Conservation (phyloP, 2,888 invertebrate species). For the Meta bourneti region DNA sequence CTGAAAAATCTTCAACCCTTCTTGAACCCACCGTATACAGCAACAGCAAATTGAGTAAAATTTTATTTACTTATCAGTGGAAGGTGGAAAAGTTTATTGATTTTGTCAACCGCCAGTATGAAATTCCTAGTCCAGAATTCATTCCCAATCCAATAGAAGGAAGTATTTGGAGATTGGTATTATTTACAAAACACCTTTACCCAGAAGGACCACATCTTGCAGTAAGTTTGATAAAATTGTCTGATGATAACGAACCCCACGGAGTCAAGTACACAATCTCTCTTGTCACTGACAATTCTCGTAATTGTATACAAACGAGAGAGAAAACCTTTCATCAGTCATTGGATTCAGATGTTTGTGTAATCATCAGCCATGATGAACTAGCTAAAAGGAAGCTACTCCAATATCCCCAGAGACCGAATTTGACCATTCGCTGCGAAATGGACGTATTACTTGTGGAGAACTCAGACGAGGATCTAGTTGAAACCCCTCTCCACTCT, state of each 20-base stretch:
- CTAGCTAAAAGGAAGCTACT: not conserved
- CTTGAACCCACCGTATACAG: not conserved
- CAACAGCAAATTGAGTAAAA: not conserved
- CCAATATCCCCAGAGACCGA: not conserved
- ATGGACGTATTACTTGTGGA: conserved; percentile 37
- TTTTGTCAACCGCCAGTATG: conserved; percentile 44
- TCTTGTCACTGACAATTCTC: not conserved
- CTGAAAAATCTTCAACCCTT: not conserved
- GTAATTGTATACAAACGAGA: not conserved
- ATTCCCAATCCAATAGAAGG: not conserved
- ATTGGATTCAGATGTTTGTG: conserved; percentile 31
- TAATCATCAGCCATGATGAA: not conserved
- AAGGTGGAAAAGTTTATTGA: conserved; percentile 17
- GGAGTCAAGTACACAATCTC: conserved; percentile 39
- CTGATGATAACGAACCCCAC: not conserved
- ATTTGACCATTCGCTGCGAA: conserved; percentile 35
- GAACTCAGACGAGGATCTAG: not conserved
- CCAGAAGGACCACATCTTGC: conserved; percentile 27
- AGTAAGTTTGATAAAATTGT: conserved; percentile 32
- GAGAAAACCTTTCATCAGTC: conserved; percentile 45
- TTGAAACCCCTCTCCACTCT: not conserved
- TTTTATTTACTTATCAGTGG: conserved; percentile 45
- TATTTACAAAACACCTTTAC: conserved; percentile 17
- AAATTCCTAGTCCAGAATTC: conserved; percentile 46
- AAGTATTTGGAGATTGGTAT: conserved; percentile 45